Base-by-base conservation (phyloP, 2,888 invertebrate species). In the Nomada goodeniana region DNA sequence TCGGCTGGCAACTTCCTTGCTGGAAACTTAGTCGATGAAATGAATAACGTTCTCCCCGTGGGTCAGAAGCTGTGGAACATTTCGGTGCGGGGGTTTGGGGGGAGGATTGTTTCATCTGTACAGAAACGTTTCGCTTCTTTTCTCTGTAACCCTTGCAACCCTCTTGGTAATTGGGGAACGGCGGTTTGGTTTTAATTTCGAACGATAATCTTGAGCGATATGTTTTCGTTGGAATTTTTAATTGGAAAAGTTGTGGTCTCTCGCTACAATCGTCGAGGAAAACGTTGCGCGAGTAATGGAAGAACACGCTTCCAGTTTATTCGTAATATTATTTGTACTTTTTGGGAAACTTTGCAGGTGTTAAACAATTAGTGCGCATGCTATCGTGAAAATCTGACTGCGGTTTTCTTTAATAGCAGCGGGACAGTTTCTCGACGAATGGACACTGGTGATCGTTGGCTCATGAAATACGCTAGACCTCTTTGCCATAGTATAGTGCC, bases 1-100 rank as follows among this genome's bases (percentile, higher is more conserved):
- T 44, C 59, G 63, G 47, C 68, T 64, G 81, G 55, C 64, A 69
- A 64, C 81, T 81, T 80, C 61, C 69, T 60, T 29, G 4, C 70
- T 59, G 59, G 47, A 69, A 74, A 74, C 53, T 69, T 69, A 50
- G 42, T 61, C 52, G 80, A 79, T 63, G 67, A 80, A 73, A 80
- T 20, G 71, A 71, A 57, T 70, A 61, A 70, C 78, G 63, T 50
- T 29, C 55, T 13, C 9, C 13, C 20, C 4, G 55, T 9, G 36
- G 29, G 47, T 26, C 23, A n/a, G 18, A 44, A 23, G 42, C 36
- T 52, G 36, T n/a, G 64, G 47, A 47, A 47, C 10, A 23, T 47
- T 47, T 18, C 23, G 26, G 15, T 0, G 23, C 4, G 18, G 64
- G 23, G 23, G 26, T 5, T 9, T 7, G 26, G 26, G 3, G n/a